Percentiles rank a stretch among this genome's conserved stretches.
Conservation (phyloP, 1,140 invertebrate genomes). For the Ceratina calcarata region DNA sequence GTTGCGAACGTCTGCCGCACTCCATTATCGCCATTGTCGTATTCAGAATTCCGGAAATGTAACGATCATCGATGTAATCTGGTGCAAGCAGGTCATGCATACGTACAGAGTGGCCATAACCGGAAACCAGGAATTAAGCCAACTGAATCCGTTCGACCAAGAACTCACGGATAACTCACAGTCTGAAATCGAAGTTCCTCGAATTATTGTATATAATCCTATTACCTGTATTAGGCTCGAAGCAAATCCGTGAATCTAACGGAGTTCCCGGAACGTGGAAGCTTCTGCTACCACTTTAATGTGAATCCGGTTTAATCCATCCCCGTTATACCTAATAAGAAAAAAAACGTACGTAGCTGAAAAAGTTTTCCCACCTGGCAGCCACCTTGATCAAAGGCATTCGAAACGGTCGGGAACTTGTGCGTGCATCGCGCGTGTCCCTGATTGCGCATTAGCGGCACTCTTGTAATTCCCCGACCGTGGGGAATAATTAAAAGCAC, state of each 20-base stretch:
- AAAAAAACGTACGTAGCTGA: not conserved
- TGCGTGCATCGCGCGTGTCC: conserved; percentile 2
- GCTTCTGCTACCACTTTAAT: conserved; percentile 15
- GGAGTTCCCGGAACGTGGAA: not conserved
- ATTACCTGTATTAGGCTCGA: conserved; percentile 43
- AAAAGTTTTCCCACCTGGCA: not conserved
- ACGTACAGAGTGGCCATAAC: conserved; percentile 9
- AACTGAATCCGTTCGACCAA: conserved; percentile 29
- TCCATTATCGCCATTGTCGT: not conserved
- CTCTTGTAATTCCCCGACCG: conserved; percentile 43
- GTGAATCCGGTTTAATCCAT: conserved; percentile 9
- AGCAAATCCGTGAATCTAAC: not conserved
- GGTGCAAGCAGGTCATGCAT: conserved; percentile 8
- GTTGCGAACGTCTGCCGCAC: too few species aligned
- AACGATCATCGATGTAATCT: conserved; percentile 16
- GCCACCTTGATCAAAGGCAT: not conserved
- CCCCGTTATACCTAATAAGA: not conserved
- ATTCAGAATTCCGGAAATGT: not conserved
- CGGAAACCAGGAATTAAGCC: conserved; percentile 33
- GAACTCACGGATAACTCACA: conserved; percentile 44
- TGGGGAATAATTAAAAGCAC: conserved; percentile 60
- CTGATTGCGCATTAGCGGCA: conserved; percentile 49
- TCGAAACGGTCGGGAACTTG: not conserved
- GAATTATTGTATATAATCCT: conserved; percentile 60
- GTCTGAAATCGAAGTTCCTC: conserved; percentile 51